phyloP scores from a whole-genome alignment of 2,888 invertebrate species.

The Sinohyriopsis cumingii region DNA sequence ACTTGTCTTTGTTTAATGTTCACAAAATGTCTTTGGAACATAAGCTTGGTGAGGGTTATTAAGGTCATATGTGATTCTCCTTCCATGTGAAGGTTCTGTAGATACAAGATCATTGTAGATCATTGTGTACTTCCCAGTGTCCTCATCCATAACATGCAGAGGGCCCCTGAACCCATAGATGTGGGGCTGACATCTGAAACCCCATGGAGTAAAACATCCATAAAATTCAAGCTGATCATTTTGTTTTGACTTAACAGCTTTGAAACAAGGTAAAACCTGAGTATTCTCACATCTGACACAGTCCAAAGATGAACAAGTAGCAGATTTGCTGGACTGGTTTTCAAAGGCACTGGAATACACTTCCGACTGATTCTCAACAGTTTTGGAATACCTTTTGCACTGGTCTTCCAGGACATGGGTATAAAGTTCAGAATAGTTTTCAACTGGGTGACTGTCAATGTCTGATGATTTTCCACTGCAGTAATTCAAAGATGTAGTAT shows the following conservation, averaged over 20 bases:
- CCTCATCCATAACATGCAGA: conserved; percentile 40
- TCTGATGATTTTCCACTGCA: too few relatives aligned
- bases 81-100: conserved; percentile 1
- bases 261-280: not conserved
- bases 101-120: conserved; percentile 38
- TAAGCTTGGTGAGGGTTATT: conserved; percentile 19
- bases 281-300: not conserved
- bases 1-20: not conserved
- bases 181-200: conserved; percentile 41
- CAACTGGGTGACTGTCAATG: too few relatives aligned
- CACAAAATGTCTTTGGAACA: conserved; percentile 11
- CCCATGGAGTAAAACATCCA: conserved; percentile 50
- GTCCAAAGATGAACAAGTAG: too few relatives aligned
- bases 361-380: too few relatives aligned
- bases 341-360: too few relatives aligned
- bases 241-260: not conserved
- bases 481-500: too few relatives aligned
- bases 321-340: too few relatives aligned
- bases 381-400: too few relatives aligned
- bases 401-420: too few relatives aligned
- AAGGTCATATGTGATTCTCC: conserved; percentile 5
- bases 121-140: conserved; percentile 18
- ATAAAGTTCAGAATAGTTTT: too few relatives aligned
- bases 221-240: conserved; percentile 27
- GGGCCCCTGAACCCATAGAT: conserved; percentile 47